These are phyloP conservation scores for Phrynosoma platyrhinos DNA, from an alignment of 2,113 vertebrate species.

Conservation along the genomic window DNA sequence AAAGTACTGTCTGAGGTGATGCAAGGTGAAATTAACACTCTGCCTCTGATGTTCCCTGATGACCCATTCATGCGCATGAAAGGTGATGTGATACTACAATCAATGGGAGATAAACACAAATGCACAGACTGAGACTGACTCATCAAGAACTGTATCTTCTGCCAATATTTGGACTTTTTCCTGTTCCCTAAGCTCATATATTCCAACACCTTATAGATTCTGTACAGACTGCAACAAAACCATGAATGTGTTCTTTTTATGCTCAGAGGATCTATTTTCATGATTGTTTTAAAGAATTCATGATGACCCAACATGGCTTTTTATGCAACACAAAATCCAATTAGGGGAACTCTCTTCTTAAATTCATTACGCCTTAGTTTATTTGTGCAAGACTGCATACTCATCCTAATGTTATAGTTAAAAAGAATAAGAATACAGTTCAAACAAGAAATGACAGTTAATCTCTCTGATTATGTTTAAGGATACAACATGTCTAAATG, in stretches of 20 bases:
- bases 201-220: not conserved
- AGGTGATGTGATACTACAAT: not conserved
- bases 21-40: not conserved
- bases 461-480: slow-evolving; percentile 50
- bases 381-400: slow-evolving; percentile 20
- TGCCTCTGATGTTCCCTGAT: not conserved
- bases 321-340: slow-evolving; percentile 37
- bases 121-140: not conserved
- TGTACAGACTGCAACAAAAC: not conserved
- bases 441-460: slow-evolving; percentile 27
- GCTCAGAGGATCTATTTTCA: slow-evolving; percentile 15
- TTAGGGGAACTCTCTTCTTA: slow-evolving; percentile 11
- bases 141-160: not conserved
- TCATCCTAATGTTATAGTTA: slow-evolving; percentile 32
- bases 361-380: slow-evolving; percentile 24
- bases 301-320: slow-evolving; percentile 25
- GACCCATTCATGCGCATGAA: not conserved
- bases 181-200: not conserved
- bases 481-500: slow-evolving; percentile 32
- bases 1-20: not conserved
- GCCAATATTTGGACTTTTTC: not conserved
- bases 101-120: not conserved
- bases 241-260: slow-evolving; percentile 22
- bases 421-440: slow-evolving; percentile 27
- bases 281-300: slow-evolving; percentile 33